Conservation (phyloP, 2,797 vertebrate species). For the Spheniscus humboldti region DNA sequence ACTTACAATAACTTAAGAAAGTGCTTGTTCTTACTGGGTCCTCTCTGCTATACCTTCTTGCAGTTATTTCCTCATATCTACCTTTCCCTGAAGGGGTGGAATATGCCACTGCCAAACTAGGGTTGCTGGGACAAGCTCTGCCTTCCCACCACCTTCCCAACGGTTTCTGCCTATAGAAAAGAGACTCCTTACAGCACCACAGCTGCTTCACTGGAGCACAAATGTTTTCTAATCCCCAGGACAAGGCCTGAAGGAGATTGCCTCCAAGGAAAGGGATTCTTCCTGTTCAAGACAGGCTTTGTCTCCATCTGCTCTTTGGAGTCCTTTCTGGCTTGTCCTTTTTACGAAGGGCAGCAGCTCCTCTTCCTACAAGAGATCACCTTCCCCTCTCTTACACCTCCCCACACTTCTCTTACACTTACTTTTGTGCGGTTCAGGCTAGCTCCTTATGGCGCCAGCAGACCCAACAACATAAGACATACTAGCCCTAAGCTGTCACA, state of each 20-base stretch:
- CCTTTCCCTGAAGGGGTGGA: background rate
- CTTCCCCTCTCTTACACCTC: background rate
- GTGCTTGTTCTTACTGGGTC: background rate
- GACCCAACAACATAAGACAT: background rate
- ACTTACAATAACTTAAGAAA: background rate
- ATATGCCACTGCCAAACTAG: background rate
- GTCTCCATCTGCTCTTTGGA: background rate
- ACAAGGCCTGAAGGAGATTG: background rate
- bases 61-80: background rate
- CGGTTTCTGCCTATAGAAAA: background rate
- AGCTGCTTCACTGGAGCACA: background rate
- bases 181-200: background rate
- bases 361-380: background rate
- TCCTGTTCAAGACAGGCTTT: background rate
- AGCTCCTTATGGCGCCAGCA: background rate
- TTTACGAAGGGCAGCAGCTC: background rate
- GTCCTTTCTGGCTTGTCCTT: background rate
- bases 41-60: background rate
- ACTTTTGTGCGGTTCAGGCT: background rate
- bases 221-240: background rate
- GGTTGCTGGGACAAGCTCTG: background rate
- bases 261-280: background rate
- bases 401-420: background rate
- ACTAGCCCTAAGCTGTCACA: slow-evolving; percentile 9
- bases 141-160: background rate